phyloP scores from a whole-genome alignment of 2,888 invertebrate species.

The Vanessa cardui region DNA sequence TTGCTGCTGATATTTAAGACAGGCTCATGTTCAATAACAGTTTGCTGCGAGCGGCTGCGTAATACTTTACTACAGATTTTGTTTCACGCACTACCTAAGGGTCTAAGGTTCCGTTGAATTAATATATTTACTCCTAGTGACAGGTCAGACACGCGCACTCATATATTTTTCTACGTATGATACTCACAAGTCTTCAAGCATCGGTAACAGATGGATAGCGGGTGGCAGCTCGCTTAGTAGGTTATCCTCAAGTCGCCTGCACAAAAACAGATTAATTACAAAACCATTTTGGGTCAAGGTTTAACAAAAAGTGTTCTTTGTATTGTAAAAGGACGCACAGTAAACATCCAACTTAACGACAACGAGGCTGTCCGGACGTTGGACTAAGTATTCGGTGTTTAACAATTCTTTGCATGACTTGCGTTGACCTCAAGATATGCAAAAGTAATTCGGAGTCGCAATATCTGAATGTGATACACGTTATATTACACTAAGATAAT shows the following conservation, averaged over 20 bases:
- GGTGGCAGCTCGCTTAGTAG: slow-evolving; percentile 86
- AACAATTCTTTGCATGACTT: background rate
- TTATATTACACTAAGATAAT: background rate
- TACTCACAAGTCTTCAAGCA: slow-evolving; percentile 94
- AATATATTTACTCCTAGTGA: no score
- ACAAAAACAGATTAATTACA: background rate
- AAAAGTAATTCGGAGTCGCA: background rate
- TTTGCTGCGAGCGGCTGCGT: no score
- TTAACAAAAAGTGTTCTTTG: background rate
- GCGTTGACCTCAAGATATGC: background rate
- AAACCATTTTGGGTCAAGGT: slow-evolving; percentile 9
- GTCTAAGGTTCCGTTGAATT: no score
- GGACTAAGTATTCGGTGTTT: slow-evolving; percentile 1
- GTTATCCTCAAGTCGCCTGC: slow-evolving; percentile 74
- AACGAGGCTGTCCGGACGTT: background rate
- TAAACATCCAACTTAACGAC: background rate
- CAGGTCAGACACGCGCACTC: no score
- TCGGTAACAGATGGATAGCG: slow-evolving; percentile 88
- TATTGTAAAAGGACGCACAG: slow-evolving; percentile 6
- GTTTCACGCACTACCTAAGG: no score
- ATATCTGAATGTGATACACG: background rate
- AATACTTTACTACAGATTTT: no score
- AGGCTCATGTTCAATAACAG: no score
- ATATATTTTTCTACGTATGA: background rate
- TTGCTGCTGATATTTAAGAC: no score